Evolutionary conservation across 1,140 invertebrate genomes (phyloP), one percentile per base, ranked within the genome.

Genomic region (Drosophila ambigua): DNA sequence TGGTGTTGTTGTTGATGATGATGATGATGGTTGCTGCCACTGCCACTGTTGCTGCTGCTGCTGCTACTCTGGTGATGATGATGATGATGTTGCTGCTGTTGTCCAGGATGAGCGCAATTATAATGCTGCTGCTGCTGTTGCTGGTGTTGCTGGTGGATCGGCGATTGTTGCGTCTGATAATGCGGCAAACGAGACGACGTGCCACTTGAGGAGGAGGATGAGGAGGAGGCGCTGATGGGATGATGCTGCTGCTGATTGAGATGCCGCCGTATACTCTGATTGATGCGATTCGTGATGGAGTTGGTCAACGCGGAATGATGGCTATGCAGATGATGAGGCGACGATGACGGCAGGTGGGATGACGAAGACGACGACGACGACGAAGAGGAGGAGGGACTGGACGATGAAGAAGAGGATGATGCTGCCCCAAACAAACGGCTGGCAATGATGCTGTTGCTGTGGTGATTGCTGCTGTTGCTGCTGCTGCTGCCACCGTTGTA

Each of bases 251-350:
- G 89, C 71, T 91, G 90, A 75, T 91, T 91, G 57, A 91, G 90
- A 75, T 91, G 90, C 53, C 90, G 67, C 61, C 90, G 65, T 68
- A 91, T 91, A 26, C 90, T 91, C 60, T 91, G 90, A 74, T 91
- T 91, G 67, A 91, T 91, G 69, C 90, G 90, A 79, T 91, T 90
- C 35, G 90, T 91, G 55, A 91, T 91, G 49, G 90, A 91, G 80
- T 91, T 91, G 72, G 89, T 91, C 59, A 91, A 54, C 49, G 90
- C 90, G 74, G 90, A 89, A 57, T 88, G 84, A 72, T 91, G 88
- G 72, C 84, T 87, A 77, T 90, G 80, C 67, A 87, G 83, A 72
- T 88, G 82, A 48, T 77, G 77, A 7, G 77, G 55, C 23, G 82
- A 69, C 0, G 77, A 61, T 8, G 80, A 74, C 28, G 81, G 52